phyloP scores from a whole-genome alignment of 2,113 vertebrate genomes.

The Engystomops pustulosus region DNA sequence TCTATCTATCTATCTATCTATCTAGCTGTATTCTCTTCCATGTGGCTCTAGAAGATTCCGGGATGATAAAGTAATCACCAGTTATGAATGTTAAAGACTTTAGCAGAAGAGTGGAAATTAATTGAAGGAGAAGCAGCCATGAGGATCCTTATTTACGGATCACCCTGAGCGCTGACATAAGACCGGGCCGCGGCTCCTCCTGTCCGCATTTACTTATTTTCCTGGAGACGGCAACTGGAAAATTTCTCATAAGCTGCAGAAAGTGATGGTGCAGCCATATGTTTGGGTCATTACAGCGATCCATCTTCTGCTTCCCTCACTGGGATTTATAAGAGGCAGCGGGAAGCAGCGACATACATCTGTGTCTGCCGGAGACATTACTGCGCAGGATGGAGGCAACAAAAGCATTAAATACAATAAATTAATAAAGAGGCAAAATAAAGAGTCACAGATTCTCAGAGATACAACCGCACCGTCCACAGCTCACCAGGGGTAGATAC shows the following conservation, averaged over 20 bases:
- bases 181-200: conserved; percentile 4
- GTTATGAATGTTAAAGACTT: not conserved
- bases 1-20: conserved; percentile 1
- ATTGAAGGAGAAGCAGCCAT: conserved; percentile 30
- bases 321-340: conserved; percentile 51
- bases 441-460: not conserved
- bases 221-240: conserved; percentile 52
- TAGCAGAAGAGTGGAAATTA: conserved; percentile 23
- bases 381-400: conserved; percentile 38
- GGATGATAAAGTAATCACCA: conserved; percentile 1
- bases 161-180: conserved; percentile 42
- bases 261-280: conserved; percentile 48
- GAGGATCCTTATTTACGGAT: conserved; percentile 28
- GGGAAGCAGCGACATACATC: conserved; percentile 25
- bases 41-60: not conserved
- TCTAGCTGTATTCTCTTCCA: not conserved
- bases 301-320: conserved; percentile 42
- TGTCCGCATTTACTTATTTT: conserved; percentile 42
- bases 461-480: not conserved
- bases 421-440: conserved; percentile 14
- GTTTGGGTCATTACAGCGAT: conserved; percentile 58
- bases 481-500: not conserved
- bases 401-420: conserved; percentile 50
- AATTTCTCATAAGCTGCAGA: conserved; percentile 54
- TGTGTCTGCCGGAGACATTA: conserved; percentile 46